phyloP scores from a whole-genome alignment of 2,888 invertebrate genomes.

The Aricia artaxerxes region DNA sequence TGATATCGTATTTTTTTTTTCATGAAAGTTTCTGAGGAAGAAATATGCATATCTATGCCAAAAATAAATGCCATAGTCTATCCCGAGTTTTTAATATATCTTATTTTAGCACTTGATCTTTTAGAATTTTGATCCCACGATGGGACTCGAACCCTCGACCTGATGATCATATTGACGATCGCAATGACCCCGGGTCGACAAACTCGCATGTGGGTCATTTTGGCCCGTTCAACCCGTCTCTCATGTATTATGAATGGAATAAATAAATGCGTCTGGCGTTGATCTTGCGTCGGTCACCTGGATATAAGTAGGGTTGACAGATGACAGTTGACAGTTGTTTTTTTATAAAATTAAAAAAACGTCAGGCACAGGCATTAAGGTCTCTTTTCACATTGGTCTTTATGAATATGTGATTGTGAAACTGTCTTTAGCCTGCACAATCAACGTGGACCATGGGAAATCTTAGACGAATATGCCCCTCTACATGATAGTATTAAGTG shows the following conservation, averaged over 20 bases:
- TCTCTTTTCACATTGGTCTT: background rate
- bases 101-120: background rate
- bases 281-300: background rate
- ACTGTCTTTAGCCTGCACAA: too few relatives aligned
- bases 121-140: background rate
- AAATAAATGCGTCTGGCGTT: slow-evolving; percentile 18
- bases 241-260: background rate
- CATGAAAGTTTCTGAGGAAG: too few relatives aligned
- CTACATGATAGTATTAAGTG: too few relatives aligned
- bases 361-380: background rate
- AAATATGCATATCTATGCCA: too few relatives aligned
- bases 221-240: background rate
- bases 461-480: too few relatives aligned
- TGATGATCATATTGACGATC: background rate
- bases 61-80: too few relatives aligned
- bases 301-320: background rate
- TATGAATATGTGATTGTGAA: background rate
- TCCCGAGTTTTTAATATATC: too few relatives aligned
- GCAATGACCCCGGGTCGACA: slow-evolving; percentile 13
- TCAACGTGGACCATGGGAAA: too few relatives aligned
- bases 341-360: background rate
- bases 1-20: too few relatives aligned
- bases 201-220: slow-evolving; percentile 11
- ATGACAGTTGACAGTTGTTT: background rate
- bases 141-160: background rate